These are phyloP conservation scores for Chloroceryle amazona DNA, from an alignment of 2,797 vertebrate genomes.

Conservation along the genomic window DNA sequence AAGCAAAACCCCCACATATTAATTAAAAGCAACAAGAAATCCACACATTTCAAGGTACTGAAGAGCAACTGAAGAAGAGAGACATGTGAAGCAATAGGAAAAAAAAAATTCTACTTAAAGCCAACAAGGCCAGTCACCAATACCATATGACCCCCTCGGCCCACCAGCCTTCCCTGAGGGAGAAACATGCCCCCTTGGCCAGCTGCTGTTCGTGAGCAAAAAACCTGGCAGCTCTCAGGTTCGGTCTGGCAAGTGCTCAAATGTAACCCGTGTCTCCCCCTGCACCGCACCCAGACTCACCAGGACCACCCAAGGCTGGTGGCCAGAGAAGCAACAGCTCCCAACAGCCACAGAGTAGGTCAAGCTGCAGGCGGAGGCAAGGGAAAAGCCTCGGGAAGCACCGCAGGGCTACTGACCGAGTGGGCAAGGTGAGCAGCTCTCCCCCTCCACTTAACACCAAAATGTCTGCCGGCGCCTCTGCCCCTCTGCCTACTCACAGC, in stretches of 20 bases:
- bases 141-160: accelerated
- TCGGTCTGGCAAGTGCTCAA: background rate
- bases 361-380: background rate
- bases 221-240: background rate
- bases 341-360: accelerated
- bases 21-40: background rate
- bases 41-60: background rate
- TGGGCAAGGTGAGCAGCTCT: accelerated
- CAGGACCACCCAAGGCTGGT: accelerated
- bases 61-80: background rate
- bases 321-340: background rate
- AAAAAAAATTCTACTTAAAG: background rate
- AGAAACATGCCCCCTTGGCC: accelerated
- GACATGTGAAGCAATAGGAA: accelerated
- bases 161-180: background rate
- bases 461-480: accelerated
- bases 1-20: accelerated
- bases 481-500: background rate
- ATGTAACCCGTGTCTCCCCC: accelerated
- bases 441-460: accelerated
- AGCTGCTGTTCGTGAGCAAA: accelerated
- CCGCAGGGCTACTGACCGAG: accelerated
- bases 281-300: background rate
- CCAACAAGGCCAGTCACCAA: background rate
- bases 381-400: background rate